Percentiles rank a stretch among this genome's conserved stretches.
phyloP scores from a whole-genome alignment of 2,797 vertebrate species.

The Naso thynnoides region DNA sequence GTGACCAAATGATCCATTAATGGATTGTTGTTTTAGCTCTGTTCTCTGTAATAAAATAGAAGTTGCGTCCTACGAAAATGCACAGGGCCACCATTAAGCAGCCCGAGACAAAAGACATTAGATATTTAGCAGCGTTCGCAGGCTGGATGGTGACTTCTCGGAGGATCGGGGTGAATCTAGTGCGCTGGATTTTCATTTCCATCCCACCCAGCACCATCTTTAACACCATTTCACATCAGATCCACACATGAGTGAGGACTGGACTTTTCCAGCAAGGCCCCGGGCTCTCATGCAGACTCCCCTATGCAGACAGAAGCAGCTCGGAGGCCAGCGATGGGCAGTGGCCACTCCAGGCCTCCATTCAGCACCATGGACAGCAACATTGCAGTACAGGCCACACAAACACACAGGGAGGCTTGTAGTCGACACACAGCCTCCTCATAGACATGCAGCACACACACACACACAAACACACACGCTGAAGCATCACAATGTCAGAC shows the following conservation, averaged over 20 bases:
- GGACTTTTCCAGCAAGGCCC: slow-evolving; percentile 45
- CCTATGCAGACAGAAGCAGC: slow-evolving; percentile 44
- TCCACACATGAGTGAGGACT: slow-evolving; percentile 5
- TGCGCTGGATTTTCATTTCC: slow-evolving; percentile 47
- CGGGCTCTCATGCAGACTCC: slow-evolving; percentile 32
- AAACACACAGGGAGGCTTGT: slow-evolving; percentile 50
- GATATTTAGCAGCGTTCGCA: neutral
- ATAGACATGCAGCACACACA: slow-evolving; percentile 41
- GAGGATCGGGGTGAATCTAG: slow-evolving; percentile 47
- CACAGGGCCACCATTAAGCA: neutral
- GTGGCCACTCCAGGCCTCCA: slow-evolving; percentile 73
- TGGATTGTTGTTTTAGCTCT: neutral
- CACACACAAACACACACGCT: slow-evolving; percentile 38
- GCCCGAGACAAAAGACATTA: slow-evolving; percentile 1
- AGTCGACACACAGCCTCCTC: slow-evolving; percentile 34
- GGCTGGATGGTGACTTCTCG: slow-evolving; percentile 25
- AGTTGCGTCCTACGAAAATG: neutral
- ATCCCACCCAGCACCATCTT: slow-evolving; percentile 21
- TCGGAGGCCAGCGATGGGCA: slow-evolving; percentile 63
- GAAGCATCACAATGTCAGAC: slow-evolving; percentile 34
- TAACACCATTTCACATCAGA: slow-evolving; percentile 50
- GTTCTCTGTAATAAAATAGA: neutral
- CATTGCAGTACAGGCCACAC: slow-evolving; percentile 75
- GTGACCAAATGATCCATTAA: neutral
- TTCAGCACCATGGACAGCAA: slow-evolving; percentile 85